A percentile compares a stretch with the other conserved stretches of the same genome.
Conservation (phyloP, 2,888 invertebrate species). For the Falcaria lacertinaria region DNA sequence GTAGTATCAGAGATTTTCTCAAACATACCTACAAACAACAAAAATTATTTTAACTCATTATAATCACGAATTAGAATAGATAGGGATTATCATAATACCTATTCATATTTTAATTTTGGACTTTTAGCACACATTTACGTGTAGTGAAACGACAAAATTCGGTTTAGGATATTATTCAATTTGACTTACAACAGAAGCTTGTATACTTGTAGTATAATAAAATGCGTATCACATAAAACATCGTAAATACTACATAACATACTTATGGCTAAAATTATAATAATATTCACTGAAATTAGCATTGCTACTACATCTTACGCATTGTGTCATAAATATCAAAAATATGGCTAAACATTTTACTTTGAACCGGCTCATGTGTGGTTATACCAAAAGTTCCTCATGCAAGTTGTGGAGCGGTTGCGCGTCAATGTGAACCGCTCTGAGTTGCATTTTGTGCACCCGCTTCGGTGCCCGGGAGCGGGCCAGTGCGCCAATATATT, state of each 20-base stretch:
- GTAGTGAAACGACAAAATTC: slow-evolving; percentile 7
- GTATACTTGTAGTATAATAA: slow-evolving; percentile 78
- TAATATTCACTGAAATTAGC: slow-evolving; percentile 66
- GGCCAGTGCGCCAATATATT: slow-evolving; percentile 22
- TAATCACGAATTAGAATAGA: too few relatives aligned
- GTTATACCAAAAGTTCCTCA: too few relatives aligned
- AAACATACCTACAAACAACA: too few relatives aligned
- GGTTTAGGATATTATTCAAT: slow-evolving; percentile 48
- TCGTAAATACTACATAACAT: slow-evolving; percentile 78
- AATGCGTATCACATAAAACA: slow-evolving; percentile 79
- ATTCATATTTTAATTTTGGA: too few relatives aligned
- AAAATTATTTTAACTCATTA: too few relatives aligned
- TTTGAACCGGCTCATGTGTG: neutral
- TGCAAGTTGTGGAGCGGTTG: too few relatives aligned
- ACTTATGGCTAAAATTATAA: slow-evolving; percentile 58
- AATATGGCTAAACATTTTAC: slow-evolving; percentile 58
- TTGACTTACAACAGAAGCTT: slow-evolving; percentile 78
- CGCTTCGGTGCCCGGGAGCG: slow-evolving; percentile 22
- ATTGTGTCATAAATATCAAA: slow-evolving; percentile 47
- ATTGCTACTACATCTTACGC: slow-evolving; percentile 43
- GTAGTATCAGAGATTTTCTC: too few relatives aligned
- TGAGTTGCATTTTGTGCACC: slow-evolving; percentile 57
- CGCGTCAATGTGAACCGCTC: neutral
- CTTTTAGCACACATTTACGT: too few relatives aligned
- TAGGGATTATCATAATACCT: too few relatives aligned